Evolutionary conservation across 2,797 vertebrate species (phyloP).

Genomic region (Coccyzus lansbergi): DNA sequence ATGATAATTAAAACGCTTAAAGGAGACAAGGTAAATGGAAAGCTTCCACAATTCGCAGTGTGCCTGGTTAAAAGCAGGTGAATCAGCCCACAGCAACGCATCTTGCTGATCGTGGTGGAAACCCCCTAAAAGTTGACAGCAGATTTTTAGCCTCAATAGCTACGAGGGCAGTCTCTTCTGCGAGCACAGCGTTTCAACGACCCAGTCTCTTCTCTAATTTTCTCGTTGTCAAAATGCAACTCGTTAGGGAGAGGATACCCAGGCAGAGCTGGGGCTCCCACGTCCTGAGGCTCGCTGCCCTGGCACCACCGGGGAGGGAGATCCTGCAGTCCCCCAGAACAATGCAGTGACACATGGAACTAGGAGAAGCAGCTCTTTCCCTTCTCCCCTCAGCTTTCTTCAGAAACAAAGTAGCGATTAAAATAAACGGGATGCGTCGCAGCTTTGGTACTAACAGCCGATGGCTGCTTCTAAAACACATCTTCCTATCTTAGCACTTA

Average conservation of each 20-base stretch:
- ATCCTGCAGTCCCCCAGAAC: neutral
- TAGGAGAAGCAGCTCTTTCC: neutral
- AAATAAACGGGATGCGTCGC: neutral
- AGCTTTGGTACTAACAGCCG: neutral
- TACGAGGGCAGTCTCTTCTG: neutral
- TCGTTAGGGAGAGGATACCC: neutral
- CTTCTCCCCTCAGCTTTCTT: neutral
- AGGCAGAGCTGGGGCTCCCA: neutral
- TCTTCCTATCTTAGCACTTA: neutral
- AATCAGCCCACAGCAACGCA: neutral
- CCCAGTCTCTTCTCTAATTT: neutral
- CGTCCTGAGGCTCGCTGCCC: neutral
- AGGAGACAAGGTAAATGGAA: conserved; percentile 37
- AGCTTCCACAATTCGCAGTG: conserved; percentile 14
- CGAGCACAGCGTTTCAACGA: neutral
- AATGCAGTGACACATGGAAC: neutral
- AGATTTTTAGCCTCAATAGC: conserved; percentile 11
- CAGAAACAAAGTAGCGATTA: neutral
- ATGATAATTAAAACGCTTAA: conserved; percentile 48
- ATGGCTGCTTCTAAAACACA: neutral
- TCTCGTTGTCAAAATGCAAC: neutral
- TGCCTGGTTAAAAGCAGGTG: conserved; percentile 24
- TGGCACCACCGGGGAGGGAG: neutral
- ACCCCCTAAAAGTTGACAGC: neutral
- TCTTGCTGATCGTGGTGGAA: neutral